A percentile compares a stretch with the other conserved stretches of the same genome.
Evolutionary conservation across 2,888 invertebrate species (phyloP).

Genomic region (Andrena dorsata): DNA sequence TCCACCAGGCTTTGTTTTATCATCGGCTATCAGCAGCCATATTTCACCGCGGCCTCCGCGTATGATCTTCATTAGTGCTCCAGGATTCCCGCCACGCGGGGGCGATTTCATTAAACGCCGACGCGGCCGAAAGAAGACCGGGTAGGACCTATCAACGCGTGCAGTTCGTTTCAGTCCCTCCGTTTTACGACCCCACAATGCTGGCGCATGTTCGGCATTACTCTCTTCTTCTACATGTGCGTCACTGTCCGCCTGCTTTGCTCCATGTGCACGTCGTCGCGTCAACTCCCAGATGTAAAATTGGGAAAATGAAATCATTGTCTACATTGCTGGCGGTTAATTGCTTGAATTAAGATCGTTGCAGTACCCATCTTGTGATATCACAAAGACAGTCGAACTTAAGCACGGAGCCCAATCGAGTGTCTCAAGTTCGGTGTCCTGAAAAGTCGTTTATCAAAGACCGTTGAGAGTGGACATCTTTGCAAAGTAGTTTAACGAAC

Average conservation of each 20-base stretch:
- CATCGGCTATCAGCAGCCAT: constrained; percentile 57
- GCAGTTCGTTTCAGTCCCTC: constrained; percentile 79
- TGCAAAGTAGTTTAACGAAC: too few relatives aligned
- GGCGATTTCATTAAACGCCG: constrained; percentile 74
- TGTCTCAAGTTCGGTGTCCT: too few relatives aligned
- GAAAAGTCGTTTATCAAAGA: too few relatives aligned
- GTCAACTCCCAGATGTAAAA: constrained; percentile 64
- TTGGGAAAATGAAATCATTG: constrained; percentile 77
- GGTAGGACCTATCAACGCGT: constrained; percentile 80
- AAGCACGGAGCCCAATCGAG: too few relatives aligned
- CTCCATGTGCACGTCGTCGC: not conserved
- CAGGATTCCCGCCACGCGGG: constrained; percentile 73
- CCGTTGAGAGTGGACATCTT: too few relatives aligned
- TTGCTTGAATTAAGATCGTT: constrained; percentile 53
- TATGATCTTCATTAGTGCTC: constrained; percentile 77
- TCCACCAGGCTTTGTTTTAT: constrained; percentile 56
- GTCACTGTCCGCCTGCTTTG: not conserved
- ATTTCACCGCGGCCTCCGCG: constrained; percentile 46
- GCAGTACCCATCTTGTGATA: not conserved
- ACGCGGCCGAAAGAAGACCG: constrained; percentile 61
- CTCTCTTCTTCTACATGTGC: constrained; percentile 73
- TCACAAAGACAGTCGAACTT: too few relatives aligned
- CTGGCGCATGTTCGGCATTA: constrained; percentile 76
- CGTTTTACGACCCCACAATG: constrained; percentile 80
- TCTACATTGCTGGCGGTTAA: constrained; percentile 78